Conservation (phyloP, 2,888 invertebrate species). For the Lasioglossum marginatum region DNA sequence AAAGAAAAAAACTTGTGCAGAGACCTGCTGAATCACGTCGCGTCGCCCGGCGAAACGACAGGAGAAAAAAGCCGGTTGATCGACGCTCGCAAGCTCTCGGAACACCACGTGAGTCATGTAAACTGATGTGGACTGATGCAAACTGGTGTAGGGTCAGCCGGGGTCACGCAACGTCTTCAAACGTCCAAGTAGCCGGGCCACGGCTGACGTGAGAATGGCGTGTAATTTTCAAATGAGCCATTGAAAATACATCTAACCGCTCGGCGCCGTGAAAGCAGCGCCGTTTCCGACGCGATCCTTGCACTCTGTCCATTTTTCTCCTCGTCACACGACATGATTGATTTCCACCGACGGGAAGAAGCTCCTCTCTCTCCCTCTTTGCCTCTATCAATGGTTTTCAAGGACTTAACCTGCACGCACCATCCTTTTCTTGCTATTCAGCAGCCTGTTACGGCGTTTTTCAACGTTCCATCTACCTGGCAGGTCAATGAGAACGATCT, state of each 20-base stretch:
- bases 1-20: constrained; percentile 11
- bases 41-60: constrained; percentile 16
- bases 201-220: constrained; percentile 69
- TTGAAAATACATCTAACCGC: constrained; percentile 54
- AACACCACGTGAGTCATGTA: constrained; percentile 59
- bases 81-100: constrained; percentile 30
- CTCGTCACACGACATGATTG: constrained; percentile 25
- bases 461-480: neutral
- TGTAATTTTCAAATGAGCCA: constrained; percentile 72
- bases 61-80: constrained; percentile 35
- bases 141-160: constrained; percentile 56
- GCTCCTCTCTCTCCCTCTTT: neutral
- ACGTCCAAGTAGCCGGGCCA: constrained; percentile 62
- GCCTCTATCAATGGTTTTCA: neutral
- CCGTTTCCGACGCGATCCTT: constrained; percentile 48
- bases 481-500: neutral
- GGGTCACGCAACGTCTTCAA: constrained; percentile 69
- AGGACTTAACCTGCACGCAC: constrained; percentile 13
- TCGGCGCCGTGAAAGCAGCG: constrained; percentile 1
- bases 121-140: constrained; percentile 67
- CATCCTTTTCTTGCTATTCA: constrained; percentile 5
- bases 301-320: constrained; percentile 5
- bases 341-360: constrained; percentile 19
- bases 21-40: constrained; percentile 61
- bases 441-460: neutral